phyloP scores from a whole-genome alignment of 2,888 invertebrate genomes.

The Synergus umbraculus region DNA sequence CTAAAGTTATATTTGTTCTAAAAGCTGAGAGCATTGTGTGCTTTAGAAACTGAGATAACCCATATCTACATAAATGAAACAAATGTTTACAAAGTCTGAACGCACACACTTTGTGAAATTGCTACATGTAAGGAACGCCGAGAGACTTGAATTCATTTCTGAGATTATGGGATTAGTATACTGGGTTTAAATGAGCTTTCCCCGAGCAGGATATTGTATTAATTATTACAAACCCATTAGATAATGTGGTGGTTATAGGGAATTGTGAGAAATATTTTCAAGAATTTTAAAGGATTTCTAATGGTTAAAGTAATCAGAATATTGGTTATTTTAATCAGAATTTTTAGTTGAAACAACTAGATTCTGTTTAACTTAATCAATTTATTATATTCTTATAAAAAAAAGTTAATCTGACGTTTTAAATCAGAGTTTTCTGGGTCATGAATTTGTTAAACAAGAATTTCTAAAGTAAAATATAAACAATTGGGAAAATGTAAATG shows the following conservation, averaged over 20 bases:
- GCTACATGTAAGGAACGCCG: slow-evolving; percentile 24
- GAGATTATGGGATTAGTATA: slow-evolving; percentile 29
- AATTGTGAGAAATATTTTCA: too few relatives aligned
- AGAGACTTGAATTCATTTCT: slow-evolving; percentile 22
- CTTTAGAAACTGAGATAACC: slow-evolving; percentile 20
- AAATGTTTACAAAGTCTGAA: slow-evolving; percentile 24
- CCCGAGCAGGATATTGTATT: background rate
- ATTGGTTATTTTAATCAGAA: too few relatives aligned
- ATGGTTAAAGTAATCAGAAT: too few relatives aligned
- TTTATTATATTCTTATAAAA: too few relatives aligned
- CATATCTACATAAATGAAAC: background rate
- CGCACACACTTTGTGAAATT: slow-evolving; percentile 13
- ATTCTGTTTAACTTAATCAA: too few relatives aligned
- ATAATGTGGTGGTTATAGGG: background rate
- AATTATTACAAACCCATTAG: slow-evolving; percentile 10
- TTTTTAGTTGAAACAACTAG: too few relatives aligned
- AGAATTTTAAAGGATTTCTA: too few relatives aligned
- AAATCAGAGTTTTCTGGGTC: too few relatives aligned
- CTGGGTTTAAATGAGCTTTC: slow-evolving; percentile 10
- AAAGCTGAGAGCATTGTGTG: slow-evolving; percentile 18
- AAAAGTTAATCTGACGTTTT: too few relatives aligned
- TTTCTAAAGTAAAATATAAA: too few relatives aligned
- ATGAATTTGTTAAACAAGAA: too few relatives aligned
- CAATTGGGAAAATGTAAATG: too few relatives aligned
- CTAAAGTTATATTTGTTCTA: slow-evolving; percentile 8